Evolutionary conservation across 1,140 invertebrate species (phyloP), one percentile per base, ranked within the genome.

Genomic region (Tigriopus japonicus): DNA sequence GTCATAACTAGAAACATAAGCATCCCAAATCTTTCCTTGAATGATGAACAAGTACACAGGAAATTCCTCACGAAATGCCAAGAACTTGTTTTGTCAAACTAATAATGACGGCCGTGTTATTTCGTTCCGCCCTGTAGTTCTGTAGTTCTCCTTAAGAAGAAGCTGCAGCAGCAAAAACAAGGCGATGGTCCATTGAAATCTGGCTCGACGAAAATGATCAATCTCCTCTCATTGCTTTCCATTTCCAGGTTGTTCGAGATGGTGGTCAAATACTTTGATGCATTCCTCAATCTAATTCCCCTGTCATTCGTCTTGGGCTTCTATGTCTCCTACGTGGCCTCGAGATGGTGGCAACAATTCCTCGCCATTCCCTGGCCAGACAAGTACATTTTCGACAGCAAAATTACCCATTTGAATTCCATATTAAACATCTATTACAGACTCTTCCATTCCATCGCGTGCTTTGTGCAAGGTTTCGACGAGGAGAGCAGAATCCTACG

Each of bases 261-360:
- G 52, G 70, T 88, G n/a, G 80, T 83, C 0, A 75, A 77, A 52
- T 87, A 88, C 68, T 89, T 85, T 69, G 80, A 82, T 66, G 80
- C 78, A 41, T 86, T 85, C 70, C 81, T 80, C 60, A 80, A 81
- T 65, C 76, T 87, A 28, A 89, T 89, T 67, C 85, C 86, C 19
- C 69, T 90, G 52, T 85, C 85, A 14, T 88, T 89, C 70, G 85
- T 92, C 15, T 75, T 91, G 51, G 87, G 87, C 53, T 96, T 89
- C 71, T 96, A 93, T 72, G 89, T 96, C 13, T 83, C 84, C 13
- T 81, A 93, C 52, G 87, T 96, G 15, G 88, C 93, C 74, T 83
- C 81, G 9, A 77, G 91, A 68, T 96, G 89, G 89, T 93, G 89
- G 89, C 82, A 78, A 70, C 89, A 93, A 70, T 93, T 88, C 66